Conservation (phyloP, 2,888 invertebrate genomes). For the Nomada hirtipes region DNA sequence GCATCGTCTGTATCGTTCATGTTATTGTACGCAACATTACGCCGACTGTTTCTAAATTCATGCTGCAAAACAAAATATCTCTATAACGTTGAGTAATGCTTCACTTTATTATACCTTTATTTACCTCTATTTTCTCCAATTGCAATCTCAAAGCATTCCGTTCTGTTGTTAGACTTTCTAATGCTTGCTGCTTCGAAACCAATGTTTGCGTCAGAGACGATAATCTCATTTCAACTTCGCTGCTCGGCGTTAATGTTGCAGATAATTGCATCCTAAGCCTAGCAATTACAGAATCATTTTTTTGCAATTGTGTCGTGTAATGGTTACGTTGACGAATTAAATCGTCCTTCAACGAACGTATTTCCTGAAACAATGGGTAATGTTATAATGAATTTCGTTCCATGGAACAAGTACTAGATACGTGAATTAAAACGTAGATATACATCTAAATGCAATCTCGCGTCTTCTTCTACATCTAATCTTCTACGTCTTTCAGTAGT, state of each 20-base stretch:
- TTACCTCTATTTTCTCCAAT: constrained; percentile 90
- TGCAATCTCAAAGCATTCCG: constrained; percentile 94
- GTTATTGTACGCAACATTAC: constrained; percentile 85
- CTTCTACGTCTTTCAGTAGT: constrained; percentile 83
- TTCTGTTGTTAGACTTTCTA: constrained; percentile 94
- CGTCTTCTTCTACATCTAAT: constrained; percentile 84
- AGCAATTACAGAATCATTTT: constrained; percentile 87
- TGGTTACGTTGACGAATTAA: constrained; percentile 84
- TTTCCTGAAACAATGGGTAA: constrained; percentile 82
- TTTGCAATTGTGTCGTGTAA: constrained; percentile 85
- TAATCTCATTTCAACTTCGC: constrained; percentile 80
- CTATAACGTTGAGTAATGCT: neutral
- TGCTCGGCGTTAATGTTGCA: constrained; percentile 79
- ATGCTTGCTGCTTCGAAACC: constrained; percentile 92
- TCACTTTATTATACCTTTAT: neutral
- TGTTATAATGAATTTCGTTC: constrained; percentile 3
- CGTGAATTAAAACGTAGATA: constrained; percentile 4
- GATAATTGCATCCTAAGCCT: constrained; percentile 86
- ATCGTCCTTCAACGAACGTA: constrained; percentile 86
- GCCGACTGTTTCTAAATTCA: constrained; percentile 87
- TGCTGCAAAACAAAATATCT: constrained; percentile 81
- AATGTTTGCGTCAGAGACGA: constrained; percentile 90
- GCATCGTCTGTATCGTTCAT: constrained; percentile 89
- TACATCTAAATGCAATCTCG: constrained; percentile 77
- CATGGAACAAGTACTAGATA: neutral